A percentile compares a stretch with the other conserved stretches of the same genome.
Conservation (phyloP, 2,797 vertebrate species). For the Melanotaenia nigrans region DNA sequence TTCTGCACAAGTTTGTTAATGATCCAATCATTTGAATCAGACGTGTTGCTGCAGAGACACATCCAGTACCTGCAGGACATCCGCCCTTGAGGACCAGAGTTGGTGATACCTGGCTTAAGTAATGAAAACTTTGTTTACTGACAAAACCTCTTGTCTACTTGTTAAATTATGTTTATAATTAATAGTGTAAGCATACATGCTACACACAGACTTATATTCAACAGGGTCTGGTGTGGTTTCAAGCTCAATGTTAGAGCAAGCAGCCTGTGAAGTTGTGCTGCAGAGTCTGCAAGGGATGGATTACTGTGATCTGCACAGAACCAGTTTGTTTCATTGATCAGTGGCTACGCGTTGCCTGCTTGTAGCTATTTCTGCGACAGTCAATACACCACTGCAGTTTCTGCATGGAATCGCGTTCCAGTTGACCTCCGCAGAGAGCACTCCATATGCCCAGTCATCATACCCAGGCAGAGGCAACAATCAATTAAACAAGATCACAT, state of each 20-base stretch:
- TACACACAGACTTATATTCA: slow-evolving; percentile 18
- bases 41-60: no score
- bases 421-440: slow-evolving; percentile 74
- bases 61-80: no score
- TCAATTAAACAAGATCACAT: slow-evolving; percentile 34
- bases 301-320: slow-evolving; percentile 62
- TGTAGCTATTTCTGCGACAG: slow-evolving; percentile 76
- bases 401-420: slow-evolving; percentile 67
- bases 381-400: slow-evolving; percentile 79
- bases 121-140: background rate
- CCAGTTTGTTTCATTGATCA: slow-evolving; percentile 77
- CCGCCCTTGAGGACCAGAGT: no score
- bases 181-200: background rate
- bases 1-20: no score
- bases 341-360: slow-evolving; percentile 61
- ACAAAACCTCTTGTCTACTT: background rate
- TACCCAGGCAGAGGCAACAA: slow-evolving; percentile 34
- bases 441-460: slow-evolving; percentile 68
- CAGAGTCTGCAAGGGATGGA: slow-evolving; percentile 55
- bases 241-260: slow-evolving; percentile 24
- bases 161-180: slow-evolving; percentile 9
- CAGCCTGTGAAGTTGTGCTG: slow-evolving; percentile 46
- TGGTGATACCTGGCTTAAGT: no score
- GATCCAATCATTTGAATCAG: no score
- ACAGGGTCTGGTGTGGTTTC: slow-evolving; percentile 4